Evolutionary conservation across 2,797 vertebrate genomes (phyloP).

Genomic region (Hephaestus fuliginosus): DNA sequence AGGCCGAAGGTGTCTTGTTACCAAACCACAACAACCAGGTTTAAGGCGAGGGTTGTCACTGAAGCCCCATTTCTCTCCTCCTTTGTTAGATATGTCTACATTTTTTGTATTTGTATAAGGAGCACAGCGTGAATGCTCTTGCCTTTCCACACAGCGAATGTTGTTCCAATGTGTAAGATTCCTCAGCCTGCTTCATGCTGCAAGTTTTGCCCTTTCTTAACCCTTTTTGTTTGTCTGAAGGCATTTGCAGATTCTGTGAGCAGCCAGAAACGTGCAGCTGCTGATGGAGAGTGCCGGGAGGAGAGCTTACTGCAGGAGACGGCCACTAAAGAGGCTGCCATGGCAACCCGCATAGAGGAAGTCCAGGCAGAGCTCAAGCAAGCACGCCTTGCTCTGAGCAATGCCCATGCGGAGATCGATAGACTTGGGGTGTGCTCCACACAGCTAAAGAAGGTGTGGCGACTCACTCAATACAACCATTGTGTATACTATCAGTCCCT

Average conservation of each 20-base stretch:
- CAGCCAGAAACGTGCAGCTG: slow-evolving; percentile 89
- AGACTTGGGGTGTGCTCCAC: slow-evolving; percentile 77
- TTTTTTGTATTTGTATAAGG: slow-evolving; percentile 13
- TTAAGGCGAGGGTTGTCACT: slow-evolving; percentile 7
- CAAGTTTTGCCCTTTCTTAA: not conserved
- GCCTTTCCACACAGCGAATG: not conserved
- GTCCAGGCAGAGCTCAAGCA: slow-evolving; percentile 88
- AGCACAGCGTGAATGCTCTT: not conserved
- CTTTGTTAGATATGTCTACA: slow-evolving; percentile 7
- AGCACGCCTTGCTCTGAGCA: slow-evolving; percentile 82
- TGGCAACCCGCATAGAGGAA: slow-evolving; percentile 87
- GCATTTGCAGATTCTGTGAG: slow-evolving; percentile 88
- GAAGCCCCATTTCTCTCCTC: slow-evolving; percentile 19
- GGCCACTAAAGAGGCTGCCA: slow-evolving; percentile 89
- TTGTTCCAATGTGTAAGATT: not conserved
- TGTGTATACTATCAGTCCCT: not conserved
- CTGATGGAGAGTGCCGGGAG: slow-evolving; percentile 89
- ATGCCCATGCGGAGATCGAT: slow-evolving; percentile 86
- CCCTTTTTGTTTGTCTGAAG: slow-evolving; percentile 71
- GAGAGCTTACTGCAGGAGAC: slow-evolving; percentile 89
- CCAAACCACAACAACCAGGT: slow-evolving; percentile 10
- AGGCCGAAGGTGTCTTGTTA: slow-evolving; percentile 25
- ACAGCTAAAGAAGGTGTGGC: slow-evolving; percentile 87
- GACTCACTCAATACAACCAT: not conserved
- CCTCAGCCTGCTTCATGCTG: not conserved